phyloP scores from a whole-genome alignment of 1,140 invertebrate genomes.

The Drosophila triauraria region DNA sequence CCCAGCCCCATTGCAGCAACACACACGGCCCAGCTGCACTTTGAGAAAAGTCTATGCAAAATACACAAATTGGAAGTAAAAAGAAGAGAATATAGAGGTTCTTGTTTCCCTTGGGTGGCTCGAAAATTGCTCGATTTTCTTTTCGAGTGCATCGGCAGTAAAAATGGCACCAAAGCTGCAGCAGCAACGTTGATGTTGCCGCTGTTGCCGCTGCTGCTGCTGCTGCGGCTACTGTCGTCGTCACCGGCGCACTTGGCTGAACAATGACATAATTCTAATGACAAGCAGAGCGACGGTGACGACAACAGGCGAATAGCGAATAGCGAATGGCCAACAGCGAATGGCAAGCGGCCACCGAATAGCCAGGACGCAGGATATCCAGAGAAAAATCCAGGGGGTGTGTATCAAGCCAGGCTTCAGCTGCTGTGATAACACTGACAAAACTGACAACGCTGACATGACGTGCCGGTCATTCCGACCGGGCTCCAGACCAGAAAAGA shows the following conservation, averaged over 20 bases:
- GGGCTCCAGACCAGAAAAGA: neutral
- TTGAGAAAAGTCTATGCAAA: neutral
- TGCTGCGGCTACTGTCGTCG: constrained; percentile 12
- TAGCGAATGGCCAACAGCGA: neutral
- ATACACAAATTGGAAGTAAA: neutral
- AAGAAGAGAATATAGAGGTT: no score
- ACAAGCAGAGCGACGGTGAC: constrained; percentile 64
- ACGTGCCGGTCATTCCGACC: constrained; percentile 49
- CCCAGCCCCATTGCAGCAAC: constrained; percentile 11
- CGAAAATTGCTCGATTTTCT: neutral
- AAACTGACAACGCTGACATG: constrained; percentile 70
- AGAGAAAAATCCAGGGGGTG: neutral
- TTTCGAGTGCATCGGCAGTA: constrained; percentile 17
- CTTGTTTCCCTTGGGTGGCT: no score
- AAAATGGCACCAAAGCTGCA: constrained; percentile 58
- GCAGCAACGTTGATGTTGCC: constrained; percentile 16
- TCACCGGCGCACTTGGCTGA: constrained; percentile 67
- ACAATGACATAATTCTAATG: constrained; percentile 75
- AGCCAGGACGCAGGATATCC: constrained; percentile 11
- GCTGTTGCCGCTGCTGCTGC: constrained; percentile 12
- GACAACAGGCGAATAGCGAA: constrained; percentile 30
- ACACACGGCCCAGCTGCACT: constrained; percentile 7
- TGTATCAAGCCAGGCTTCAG: constrained; percentile 21
- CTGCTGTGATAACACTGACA: constrained; percentile 67
- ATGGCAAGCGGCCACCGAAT: constrained; percentile 47